These are phyloP conservation scores for Papilio demoleus DNA, from an alignment of 2,888 invertebrate species.

Conservation along the genomic window DNA sequence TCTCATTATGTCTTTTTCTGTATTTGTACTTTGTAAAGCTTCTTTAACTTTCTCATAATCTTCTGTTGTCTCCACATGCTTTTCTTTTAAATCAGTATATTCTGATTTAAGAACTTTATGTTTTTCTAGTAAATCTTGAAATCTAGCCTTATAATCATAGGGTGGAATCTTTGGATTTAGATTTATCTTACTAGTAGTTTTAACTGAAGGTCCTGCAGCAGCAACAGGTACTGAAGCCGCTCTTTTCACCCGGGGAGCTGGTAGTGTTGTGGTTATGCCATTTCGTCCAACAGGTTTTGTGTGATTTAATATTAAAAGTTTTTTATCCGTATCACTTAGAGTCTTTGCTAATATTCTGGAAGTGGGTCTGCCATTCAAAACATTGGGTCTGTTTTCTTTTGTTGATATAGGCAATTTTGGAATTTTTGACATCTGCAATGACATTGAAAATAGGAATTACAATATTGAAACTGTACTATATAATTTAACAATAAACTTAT, in stretches of 20 bases:
- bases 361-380: slow-evolving; percentile 57
- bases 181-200: slow-evolving; percentile 69
- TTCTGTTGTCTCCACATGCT: slow-evolving; percentile 78
- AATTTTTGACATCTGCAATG: slow-evolving; percentile 78
- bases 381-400: slow-evolving; percentile 72
- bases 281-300: slow-evolving; percentile 62
- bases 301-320: slow-evolving; percentile 69
- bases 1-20: slow-evolving; percentile 68
- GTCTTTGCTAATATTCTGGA: slow-evolving; percentile 62
- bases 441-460: slow-evolving; percentile 17
- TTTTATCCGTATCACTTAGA: slow-evolving; percentile 74
- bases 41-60: slow-evolving; percentile 80
- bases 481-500: neutral
- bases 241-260: slow-evolving; percentile 68
- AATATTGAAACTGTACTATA: neutral
- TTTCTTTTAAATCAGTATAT: slow-evolving; percentile 77
- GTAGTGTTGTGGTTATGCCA: slow-evolving; percentile 49
- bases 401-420: slow-evolving; percentile 67
- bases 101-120: slow-evolving; percentile 82
- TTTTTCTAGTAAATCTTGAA: slow-evolving; percentile 84
- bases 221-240: slow-evolving; percentile 58
- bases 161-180: slow-evolving; percentile 83
- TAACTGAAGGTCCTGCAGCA: slow-evolving; percentile 48
- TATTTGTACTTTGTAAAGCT: slow-evolving; percentile 59
- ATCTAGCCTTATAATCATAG: slow-evolving; percentile 87